A percentile compares a stretch with the other conserved stretches of the same genome.
Evolutionary conservation across 30 jellyfish, hydroid and myxozoan species (phyloP).

Genomic region (Hydractinia echinata): DNA sequence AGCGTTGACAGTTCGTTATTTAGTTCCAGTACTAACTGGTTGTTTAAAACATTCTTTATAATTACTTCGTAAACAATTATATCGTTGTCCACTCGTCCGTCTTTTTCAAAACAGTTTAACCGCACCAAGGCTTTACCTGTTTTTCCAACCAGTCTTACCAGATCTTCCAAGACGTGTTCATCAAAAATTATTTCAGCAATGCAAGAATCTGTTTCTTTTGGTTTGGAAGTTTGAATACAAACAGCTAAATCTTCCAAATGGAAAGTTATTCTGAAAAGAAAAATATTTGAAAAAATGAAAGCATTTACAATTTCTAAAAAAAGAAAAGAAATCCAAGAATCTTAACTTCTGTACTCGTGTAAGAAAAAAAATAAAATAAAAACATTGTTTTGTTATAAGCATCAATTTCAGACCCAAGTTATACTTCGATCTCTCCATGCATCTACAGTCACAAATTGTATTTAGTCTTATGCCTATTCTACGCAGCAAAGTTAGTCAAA

Average conservation of each 20-base stretch:
- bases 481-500: too few relatives aligned
- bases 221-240: slow-evolving; percentile 28
- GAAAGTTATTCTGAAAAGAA: slow-evolving; percentile 42
- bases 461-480: too few relatives aligned
- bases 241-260: slow-evolving; percentile 29
- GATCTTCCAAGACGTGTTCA: slow-evolving; percentile 34
- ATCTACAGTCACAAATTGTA: too few relatives aligned
- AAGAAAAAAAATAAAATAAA: too few relatives aligned
- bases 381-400: too few relatives aligned
- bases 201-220: slow-evolving; percentile 22
- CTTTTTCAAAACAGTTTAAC: slow-evolving; percentile 3
- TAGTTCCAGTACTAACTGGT: slow-evolving; percentile 45
- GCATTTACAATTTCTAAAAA: too few relatives aligned
- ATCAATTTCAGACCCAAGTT: too few relatives aligned
- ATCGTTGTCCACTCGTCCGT: neutral
- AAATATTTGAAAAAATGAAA: too few relatives aligned
- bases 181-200: slow-evolving; percentile 34
- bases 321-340: too few relatives aligned
- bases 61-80: slow-evolving; percentile 40
- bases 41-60: slow-evolving; percentile 33
- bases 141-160: slow-evolving; percentile 50
- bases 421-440: too few relatives aligned
- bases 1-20: slow-evolving; percentile 27
- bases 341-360: too few relatives aligned
- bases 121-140: slow-evolving; percentile 65